A percentile compares a stretch with the other conserved stretches of the same genome.
Evolutionary conservation across 2,888 invertebrate species (phyloP).

Genomic region (Dioctria rufipes): DNA sequence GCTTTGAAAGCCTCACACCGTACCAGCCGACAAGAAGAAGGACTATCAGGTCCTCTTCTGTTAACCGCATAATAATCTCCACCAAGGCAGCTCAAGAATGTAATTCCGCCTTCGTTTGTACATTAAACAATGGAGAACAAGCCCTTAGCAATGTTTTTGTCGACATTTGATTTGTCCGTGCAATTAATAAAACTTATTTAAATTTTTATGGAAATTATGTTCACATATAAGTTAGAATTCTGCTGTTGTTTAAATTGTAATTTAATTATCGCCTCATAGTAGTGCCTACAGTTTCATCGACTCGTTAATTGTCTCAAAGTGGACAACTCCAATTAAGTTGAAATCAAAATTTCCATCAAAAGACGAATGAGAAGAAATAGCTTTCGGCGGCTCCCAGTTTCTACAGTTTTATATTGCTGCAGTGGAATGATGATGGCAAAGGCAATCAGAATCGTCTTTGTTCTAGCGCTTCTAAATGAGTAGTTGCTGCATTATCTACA

Average conservation of each 20-base stretch:
- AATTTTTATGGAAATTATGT: constrained; percentile 3
- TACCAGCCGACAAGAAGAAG: not conserved
- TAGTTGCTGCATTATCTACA: constrained; percentile 15
- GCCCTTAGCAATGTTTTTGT: constrained; percentile 12
- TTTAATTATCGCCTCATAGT: not conserved
- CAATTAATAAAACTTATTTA: constrained; percentile 26
- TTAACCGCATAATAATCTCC: constrained; percentile 38
- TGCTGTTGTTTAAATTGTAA: not conserved
- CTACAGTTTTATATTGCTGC: not conserved
- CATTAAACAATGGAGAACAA: constrained; percentile 21
- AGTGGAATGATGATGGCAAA: not conserved
- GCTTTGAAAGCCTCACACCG: constrained; percentile 26
- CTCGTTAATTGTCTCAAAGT: not conserved
- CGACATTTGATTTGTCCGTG: constrained; percentile 35
- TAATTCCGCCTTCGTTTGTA: constrained; percentile 26
- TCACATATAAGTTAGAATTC: not conserved
- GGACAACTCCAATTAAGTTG: constrained; percentile 11
- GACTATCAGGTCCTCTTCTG: constrained; percentile 6
- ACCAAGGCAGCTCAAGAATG: constrained; percentile 22
- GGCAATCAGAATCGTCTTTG: constrained; percentile 16
- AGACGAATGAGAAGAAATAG: not conserved
- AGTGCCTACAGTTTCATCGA: not conserved
- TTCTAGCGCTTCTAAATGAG: not conserved
- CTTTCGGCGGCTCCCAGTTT: not conserved
- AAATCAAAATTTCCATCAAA: not conserved